Conservation (phyloP, 1,140 invertebrate genomes). For the Cyclina sinensis region DNA sequence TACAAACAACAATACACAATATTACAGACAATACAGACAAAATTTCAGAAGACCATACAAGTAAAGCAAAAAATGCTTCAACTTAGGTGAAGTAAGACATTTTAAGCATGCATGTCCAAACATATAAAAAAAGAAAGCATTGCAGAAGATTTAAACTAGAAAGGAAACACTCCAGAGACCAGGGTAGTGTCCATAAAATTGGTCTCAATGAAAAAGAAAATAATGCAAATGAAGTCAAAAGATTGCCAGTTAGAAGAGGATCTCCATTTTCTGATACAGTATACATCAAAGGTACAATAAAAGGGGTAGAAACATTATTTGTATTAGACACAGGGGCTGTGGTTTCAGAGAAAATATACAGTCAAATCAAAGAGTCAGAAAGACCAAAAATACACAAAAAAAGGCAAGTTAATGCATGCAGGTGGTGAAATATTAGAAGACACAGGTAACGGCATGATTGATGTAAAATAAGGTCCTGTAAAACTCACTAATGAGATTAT, state of each 20-base stretch:
- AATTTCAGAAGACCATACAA: background rate
- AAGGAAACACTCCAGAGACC: constrained; percentile 2
- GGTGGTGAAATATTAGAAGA: constrained; percentile 36
- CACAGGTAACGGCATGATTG: constrained; percentile 10
- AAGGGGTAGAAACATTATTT: constrained; percentile 1
- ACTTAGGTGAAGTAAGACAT: background rate
- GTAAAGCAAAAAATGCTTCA: background rate
- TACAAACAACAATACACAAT: background rate
- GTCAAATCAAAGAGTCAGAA: constrained; percentile 42
- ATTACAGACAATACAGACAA: background rate
- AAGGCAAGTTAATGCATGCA: constrained; percentile 18
- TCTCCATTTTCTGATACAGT: background rate
- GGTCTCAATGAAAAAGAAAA: background rate
- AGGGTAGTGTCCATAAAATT: constrained; percentile 13
- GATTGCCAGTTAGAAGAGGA: background rate
- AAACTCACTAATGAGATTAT: constrained; percentile 34
- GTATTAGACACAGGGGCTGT: constrained; percentile 39
- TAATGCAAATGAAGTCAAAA: background rate
- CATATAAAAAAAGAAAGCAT: background rate
- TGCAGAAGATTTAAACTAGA: constrained; percentile 19
- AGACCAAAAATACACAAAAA: constrained; percentile 32
- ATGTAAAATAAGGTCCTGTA: constrained; percentile 24
- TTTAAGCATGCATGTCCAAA: background rate
- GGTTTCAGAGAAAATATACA: constrained; percentile 51
- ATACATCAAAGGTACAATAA: constrained; percentile 36